Percentiles rank a stretch among this genome's conserved stretches.
phyloP scores from a whole-genome alignment of 2,888 invertebrate species.

The Nomada lathburiana region DNA sequence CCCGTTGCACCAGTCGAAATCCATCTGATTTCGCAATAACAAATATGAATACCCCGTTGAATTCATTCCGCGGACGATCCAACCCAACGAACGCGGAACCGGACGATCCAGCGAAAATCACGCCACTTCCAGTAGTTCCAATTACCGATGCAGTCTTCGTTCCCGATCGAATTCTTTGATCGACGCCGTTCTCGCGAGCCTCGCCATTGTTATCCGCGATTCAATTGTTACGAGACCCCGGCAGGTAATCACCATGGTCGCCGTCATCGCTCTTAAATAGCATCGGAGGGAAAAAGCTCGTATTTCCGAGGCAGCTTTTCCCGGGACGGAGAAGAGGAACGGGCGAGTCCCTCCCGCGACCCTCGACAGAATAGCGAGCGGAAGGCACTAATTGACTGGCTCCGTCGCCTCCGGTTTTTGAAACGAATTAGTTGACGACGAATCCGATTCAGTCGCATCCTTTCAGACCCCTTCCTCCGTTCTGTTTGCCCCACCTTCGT shows the following conservation, averaged over 20 bases:
- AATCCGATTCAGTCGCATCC: constrained; percentile 63
- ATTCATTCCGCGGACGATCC: too few relatives aligned
- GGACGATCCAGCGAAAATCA: neutral
- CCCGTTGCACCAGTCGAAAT: too few relatives aligned
- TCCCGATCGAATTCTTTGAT: neutral
- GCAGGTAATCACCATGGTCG: constrained; percentile 24
- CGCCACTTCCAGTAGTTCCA: neutral
- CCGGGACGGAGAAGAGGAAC: constrained; percentile 5
- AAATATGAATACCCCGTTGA: too few relatives aligned
- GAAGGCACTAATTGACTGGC: constrained; percentile 65
- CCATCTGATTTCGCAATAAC: too few relatives aligned
- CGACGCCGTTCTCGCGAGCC: constrained; percentile 4
- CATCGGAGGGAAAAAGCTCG: constrained; percentile 15
- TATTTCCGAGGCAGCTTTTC: constrained; percentile 27
- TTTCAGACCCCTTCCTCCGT: constrained; percentile 41
- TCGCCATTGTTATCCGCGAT: neutral
- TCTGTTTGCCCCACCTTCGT: constrained; percentile 14
- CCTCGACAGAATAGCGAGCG: constrained; percentile 43
- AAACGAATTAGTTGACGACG: constrained; percentile 65
- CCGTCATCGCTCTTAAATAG: constrained; percentile 22
- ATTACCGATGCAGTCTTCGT: neutral
- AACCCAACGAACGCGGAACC: too few relatives aligned
- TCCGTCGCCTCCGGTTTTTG: constrained; percentile 62
- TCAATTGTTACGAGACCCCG: neutral
- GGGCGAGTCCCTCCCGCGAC: constrained; percentile 21